Evolutionary conservation across 2,888 invertebrate species (phyloP), one percentile per base, ranked within the genome.

Genomic region (Tridacna crocea): DNA sequence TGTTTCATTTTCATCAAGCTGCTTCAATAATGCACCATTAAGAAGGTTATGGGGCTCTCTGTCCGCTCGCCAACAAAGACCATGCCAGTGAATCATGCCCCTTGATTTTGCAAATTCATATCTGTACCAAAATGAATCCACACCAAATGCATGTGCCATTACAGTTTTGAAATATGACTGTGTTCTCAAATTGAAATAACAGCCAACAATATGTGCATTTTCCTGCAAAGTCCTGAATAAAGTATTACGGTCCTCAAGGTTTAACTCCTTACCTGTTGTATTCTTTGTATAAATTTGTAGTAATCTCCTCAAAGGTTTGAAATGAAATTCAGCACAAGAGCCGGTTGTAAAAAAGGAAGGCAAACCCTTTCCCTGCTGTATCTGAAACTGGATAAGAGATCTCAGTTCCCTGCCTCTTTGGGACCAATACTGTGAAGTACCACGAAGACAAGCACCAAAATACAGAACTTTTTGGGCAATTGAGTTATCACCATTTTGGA

Each of bases 351-450:
- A 76, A 60, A 60, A 76, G 6, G 70, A 47, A 26, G 60, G 86
- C 83, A 74, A 58, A 19, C 88, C 87, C 22, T 78, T 55, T 8
- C 84, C 83, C 60, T 82, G 68, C 76, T 85, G 80, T 22, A 88
- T 88, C 26, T 87, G 24, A 47, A 51, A 83, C 24, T 83, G 82
- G 15, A 79, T 66, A 75, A 72, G 48, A 82, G 83, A 55, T 48
- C 79, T 60, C 13, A 85, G 60, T 78, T 87, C 84, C 73, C 68
- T 80, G 0, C 63, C 51, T 48, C 82, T 74, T 72, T 82, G 83
- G 4, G 77, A 63, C 87, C 84, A 87, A 55, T 87, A 85, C 51
- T 85, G 85, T 47, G 61, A 58, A 58, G 81, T 85, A 13, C 87
- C 81, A 0, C 82, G 36, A 17, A 87, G 26, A 63, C 11, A 51